Evolutionary conservation across 2,797 vertebrate genomes (phyloP), one percentile per base, ranked within the genome.

Genomic region (Cossypha caffra): DNA sequence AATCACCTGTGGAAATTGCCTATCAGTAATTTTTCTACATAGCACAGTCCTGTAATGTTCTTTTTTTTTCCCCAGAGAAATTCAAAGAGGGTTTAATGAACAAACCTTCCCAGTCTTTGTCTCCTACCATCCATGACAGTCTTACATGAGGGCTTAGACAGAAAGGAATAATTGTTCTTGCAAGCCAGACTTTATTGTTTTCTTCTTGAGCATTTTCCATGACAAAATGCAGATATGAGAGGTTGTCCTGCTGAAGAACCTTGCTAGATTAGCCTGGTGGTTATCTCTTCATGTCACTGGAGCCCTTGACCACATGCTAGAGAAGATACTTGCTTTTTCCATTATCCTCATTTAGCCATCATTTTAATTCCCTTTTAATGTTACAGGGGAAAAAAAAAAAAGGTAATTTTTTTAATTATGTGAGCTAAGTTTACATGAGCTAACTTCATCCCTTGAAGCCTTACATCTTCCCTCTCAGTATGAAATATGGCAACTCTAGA

Each of bases 361-460:
- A 23, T 28, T 31, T 47, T 61, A 24, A 61, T 69, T 61, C 2
- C 4, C 16, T 66, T 66, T 80, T 38, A 58, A 42, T n/a, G 11
- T 38, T 33, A 13, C 9, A 11, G 17, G 37, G n/a, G n/a, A n/a
- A 35, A 35, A 1, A 25, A 24, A 24, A 24, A 43, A 54, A 2
- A 10, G 4, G 6, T 23, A 33, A 31, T 42, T 86, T 33, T 77
- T 54, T 0, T 1, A 29, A 37, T 64, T 45, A 43, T 0, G 0
- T 63, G n/a, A 77, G 25, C 38, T 43, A 35, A 45, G 10, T 45
- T 66, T 66, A n/a, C 17, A 21, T 50, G 37, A 71, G 17, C 4
- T 13, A 74, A 40, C 15, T 66, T 83, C 1, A 2, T 63, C 29
- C 21, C 11, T 43, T 81, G 48, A 77, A 81, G 24, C 21, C 21